Evolutionary conservation across 2,888 invertebrate species (phyloP).

Genomic region (Xestia xanthographa): DNA sequence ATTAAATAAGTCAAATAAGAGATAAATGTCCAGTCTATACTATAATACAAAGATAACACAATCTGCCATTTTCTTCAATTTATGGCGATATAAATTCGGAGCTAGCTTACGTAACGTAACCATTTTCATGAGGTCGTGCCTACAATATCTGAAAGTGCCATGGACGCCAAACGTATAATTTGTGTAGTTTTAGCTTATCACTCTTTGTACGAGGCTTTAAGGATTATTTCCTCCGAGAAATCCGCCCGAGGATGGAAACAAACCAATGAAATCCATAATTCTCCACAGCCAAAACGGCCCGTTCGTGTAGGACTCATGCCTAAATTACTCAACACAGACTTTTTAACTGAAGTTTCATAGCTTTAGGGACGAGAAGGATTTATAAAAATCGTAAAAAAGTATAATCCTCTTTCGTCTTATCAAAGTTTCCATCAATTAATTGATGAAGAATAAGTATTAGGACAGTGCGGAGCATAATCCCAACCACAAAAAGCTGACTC

Average conservation of each 20-base stretch:
- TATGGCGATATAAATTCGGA: constrained; percentile 30
- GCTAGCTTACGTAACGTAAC: constrained; percentile 16
- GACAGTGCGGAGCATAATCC: background rate
- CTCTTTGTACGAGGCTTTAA: constrained; percentile 17
- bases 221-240: constrained; percentile 20
- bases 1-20: constrained; percentile 20
- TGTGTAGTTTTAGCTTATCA: constrained; percentile 16
- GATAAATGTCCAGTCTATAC: constrained; percentile 13
- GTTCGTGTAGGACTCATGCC: background rate
- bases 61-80: constrained; percentile 32
- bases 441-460: background rate
- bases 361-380: background rate
- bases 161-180: background rate
- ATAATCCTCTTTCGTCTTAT: background rate
- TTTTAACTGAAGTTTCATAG: background rate
- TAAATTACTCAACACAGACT: background rate
- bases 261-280: constrained; percentile 17
- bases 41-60: constrained; percentile 30
- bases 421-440: background rate
- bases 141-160: constrained; percentile 14
- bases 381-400: background rate
- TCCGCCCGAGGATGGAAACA: background rate
- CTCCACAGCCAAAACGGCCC: background rate
- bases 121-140: constrained; percentile 17
- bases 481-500: background rate